phyloP scores from a whole-genome alignment of 2,797 vertebrate species.

The Enteromius paludinosus region DNA sequence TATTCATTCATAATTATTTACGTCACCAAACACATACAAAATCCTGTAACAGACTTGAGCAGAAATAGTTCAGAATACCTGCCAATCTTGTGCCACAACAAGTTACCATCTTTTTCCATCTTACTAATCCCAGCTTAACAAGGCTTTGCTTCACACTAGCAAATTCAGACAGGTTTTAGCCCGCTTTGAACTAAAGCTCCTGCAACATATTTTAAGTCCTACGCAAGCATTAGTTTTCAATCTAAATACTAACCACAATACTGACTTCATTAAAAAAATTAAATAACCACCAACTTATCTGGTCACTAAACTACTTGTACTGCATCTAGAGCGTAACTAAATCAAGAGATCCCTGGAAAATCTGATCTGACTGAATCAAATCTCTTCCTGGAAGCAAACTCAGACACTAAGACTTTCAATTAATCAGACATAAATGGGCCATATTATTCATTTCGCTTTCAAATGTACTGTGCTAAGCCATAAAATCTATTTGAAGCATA shows the following conservation, averaged over 20 bases:
- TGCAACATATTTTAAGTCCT: not conserved
- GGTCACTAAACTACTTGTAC: not conserved
- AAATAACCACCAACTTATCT: not conserved
- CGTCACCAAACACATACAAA: not conserved
- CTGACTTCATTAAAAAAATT: not conserved
- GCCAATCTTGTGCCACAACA: constrained; percentile 20
- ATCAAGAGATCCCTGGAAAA: constrained; percentile 29
- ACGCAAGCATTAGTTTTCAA: not conserved
- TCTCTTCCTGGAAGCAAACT: constrained; percentile 37
- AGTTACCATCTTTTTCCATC: constrained; percentile 19
- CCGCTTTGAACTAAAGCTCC: not conserved
- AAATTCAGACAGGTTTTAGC: not conserved
- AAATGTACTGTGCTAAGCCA: constrained; percentile 6
- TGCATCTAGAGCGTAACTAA: constrained; percentile 2
- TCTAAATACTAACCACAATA: not conserved
- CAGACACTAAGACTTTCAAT: constrained; percentile 34
- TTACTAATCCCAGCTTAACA: constrained; percentile 22
- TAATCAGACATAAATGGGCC: constrained; percentile 20
- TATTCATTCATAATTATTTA: not conserved
- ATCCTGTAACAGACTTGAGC: not conserved
- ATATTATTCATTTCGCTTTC: not conserved
- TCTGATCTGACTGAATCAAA: constrained; percentile 25
- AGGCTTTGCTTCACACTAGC: constrained; percentile 6
- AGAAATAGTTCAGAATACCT: not conserved
- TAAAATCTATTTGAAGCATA: constrained; percentile 18